These are phyloP conservation scores for Nomada goodeniana DNA, from an alignment of 2,888 invertebrate genomes.

Conservation along the genomic window DNA sequence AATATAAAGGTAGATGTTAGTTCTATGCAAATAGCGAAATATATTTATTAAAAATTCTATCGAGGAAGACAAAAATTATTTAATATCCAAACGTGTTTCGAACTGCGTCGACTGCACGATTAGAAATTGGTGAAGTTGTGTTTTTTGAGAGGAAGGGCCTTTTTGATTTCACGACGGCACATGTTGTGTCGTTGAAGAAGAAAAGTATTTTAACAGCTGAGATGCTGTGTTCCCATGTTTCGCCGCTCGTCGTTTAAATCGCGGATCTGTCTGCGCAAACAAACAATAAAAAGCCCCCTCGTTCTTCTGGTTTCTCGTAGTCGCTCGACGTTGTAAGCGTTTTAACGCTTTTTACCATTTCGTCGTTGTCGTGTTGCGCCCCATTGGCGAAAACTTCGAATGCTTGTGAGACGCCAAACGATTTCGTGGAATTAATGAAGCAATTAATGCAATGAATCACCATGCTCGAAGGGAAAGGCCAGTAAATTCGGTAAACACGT, in stretches of 20 bases:
- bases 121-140: not conserved
- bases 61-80: too few relatives aligned
- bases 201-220: constrained; percentile 52
- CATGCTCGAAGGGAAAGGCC: not conserved
- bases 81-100: too few relatives aligned
- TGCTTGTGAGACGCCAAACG: constrained; percentile 15
- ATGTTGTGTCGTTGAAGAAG: constrained; percentile 9
- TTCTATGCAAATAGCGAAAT: too few relatives aligned
- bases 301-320: constrained; percentile 24
- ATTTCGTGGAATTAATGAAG: constrained; percentile 27
- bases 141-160: constrained; percentile 15
- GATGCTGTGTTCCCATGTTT: constrained; percentile 37
- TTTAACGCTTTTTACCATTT: constrained; percentile 39
- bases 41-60: too few relatives aligned
- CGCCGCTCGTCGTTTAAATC: constrained; percentile 47
- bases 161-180: constrained; percentile 39
- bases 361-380: not conserved
- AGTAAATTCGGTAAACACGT: not conserved
- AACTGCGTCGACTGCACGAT: too few relatives aligned
- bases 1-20: too few relatives aligned
- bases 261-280: constrained; percentile 37
- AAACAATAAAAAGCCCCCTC: constrained; percentile 42
- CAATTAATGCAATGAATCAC: constrained; percentile 29
- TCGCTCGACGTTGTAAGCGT: constrained; percentile 41
- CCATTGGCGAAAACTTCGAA: constrained; percentile 33